Percentiles rank a stretch among this genome's conserved stretches.
phyloP scores from a whole-genome alignment of 1,140 invertebrate genomes.

The Magallana ariakensis region DNA sequence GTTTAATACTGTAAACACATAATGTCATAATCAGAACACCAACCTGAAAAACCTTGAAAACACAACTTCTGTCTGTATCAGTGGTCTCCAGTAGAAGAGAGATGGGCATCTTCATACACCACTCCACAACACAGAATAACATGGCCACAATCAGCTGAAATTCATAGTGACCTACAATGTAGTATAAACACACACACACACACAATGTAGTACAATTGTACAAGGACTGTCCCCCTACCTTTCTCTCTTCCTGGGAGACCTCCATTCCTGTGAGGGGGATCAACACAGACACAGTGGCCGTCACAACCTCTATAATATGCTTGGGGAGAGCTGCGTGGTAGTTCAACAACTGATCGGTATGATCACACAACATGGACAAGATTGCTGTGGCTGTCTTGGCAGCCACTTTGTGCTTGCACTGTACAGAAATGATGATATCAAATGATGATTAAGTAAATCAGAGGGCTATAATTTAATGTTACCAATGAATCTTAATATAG shows the following conservation, averaged over 20 bases:
- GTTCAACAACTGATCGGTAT: constrained; percentile 86
- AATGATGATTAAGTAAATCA: neutral
- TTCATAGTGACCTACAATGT: neutral
- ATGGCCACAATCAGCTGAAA: constrained; percentile 87
- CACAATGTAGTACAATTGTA: too few relatives aligned
- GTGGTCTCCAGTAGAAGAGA: constrained; percentile 79
- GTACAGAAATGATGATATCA: constrained; percentile 38
- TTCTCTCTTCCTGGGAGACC: constrained; percentile 83
- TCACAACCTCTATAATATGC: constrained; percentile 86
- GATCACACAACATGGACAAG: constrained; percentile 89
- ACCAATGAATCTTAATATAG: too few relatives aligned
- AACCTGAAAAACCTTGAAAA: constrained; percentile 80
- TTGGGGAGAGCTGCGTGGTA: constrained; percentile 89
- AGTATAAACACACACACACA: too few relatives aligned
- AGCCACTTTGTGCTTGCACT: constrained; percentile 91
- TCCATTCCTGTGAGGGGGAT: constrained; percentile 79
- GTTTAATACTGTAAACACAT: too few relatives aligned
- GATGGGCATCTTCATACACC: constrained; percentile 89
- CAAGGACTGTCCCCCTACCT: constrained; percentile 55
- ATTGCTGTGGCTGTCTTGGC: constrained; percentile 93
- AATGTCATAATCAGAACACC: constrained; percentile 34
- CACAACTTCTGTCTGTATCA: constrained; percentile 74
- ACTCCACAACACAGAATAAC: constrained; percentile 94
- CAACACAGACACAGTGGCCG: constrained; percentile 82
- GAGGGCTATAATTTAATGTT: too few relatives aligned